Base-by-base conservation (phyloP, 2,797 vertebrate genomes). In the Nyctalus aviator region DNA sequence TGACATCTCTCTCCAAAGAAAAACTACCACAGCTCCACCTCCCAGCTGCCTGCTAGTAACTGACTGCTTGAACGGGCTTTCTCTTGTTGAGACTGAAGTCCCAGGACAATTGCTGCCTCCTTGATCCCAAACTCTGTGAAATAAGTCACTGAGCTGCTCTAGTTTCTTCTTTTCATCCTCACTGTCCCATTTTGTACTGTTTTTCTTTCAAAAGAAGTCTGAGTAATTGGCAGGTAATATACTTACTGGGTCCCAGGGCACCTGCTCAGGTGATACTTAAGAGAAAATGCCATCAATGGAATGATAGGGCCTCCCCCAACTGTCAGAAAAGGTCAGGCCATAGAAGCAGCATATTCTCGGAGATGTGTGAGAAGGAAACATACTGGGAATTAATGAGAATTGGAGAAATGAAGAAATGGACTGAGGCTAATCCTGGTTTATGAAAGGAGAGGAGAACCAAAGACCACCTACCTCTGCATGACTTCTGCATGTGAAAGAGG, bases 391-490 rank as follows among this genome's bases (percentile, higher is more conserved):
- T n/a, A 25, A 69, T 0, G 20, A 25, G n/a, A 37, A 71, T 8
- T 66, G 20, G 81, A 72, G 64, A 79, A 27, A 15, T 0, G 37
- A 76, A 27, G 62, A 78, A 30, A 13, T 0, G 41, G 76, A 27
- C 35, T 17, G 37, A 83, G 0, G 7, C 1, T 6, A 1, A 53
- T 8, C 5, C 1, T 15, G 15, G 46, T 11, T 85, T 37, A 62
- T 37, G 35, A 48, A 75, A 84, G 41, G 17, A 75, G 44, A 83
- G 37, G 23, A 72, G 46, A 23, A 55, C 53, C 57, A 76, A 76
- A 8, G 10, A 41, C n/a, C 0, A 0, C 25, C 27, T 4, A 1
- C 48, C 57, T 30, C 46, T 17, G 2, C 1, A 8, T 6, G 12
- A 15, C 5, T 25, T 6, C 13, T 32, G 76, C 18, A 48, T 35